Evolutionary conservation across 2,888 invertebrate genomes (phyloP).

Genomic region (Spilosoma lubricipeda): DNA sequence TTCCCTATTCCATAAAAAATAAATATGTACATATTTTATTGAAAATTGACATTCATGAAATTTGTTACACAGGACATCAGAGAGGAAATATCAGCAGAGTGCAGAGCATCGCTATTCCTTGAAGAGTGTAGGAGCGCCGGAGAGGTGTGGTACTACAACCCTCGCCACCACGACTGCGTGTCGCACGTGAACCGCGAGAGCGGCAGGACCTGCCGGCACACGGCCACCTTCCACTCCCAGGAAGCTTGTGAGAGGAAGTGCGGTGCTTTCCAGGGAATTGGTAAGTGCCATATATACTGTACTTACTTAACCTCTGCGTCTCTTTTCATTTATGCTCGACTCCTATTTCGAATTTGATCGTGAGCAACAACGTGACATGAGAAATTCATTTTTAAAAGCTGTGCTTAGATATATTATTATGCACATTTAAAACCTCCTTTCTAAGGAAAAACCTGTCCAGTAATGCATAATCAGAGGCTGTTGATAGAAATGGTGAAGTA

Average conservation of each 20-base stretch:
- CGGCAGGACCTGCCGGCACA: conserved; percentile 87
- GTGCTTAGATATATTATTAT: too few relatives aligned
- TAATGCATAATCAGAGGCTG: too few relatives aligned
- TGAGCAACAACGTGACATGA: too few relatives aligned
- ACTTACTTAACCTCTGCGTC: too few relatives aligned
- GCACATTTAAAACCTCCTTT: too few relatives aligned
- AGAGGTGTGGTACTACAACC: conserved; percentile 68
- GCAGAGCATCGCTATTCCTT: conserved; percentile 52
- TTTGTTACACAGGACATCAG: conserved; percentile 26
- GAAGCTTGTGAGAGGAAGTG: conserved; percentile 92
- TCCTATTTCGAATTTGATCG: too few relatives aligned
- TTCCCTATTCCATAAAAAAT: too few relatives aligned
- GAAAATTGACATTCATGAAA: background rate
- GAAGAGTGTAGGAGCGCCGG: conserved; percentile 63
- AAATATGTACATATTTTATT: background rate
- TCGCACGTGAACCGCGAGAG: conserved; percentile 70
- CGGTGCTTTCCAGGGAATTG: conserved; percentile 88
- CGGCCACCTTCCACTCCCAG: conserved; percentile 90
- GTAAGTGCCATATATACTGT: conserved; percentile 24
- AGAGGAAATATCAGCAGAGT: conserved; percentile 57
- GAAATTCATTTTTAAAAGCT: too few relatives aligned
- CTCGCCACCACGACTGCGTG: conserved; percentile 76
- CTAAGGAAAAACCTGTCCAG: too few relatives aligned
- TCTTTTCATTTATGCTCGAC: too few relatives aligned
- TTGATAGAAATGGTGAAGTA: background rate